phyloP scores from a whole-genome alignment of 1,140 invertebrate species.

The Pissodes strobi region DNA sequence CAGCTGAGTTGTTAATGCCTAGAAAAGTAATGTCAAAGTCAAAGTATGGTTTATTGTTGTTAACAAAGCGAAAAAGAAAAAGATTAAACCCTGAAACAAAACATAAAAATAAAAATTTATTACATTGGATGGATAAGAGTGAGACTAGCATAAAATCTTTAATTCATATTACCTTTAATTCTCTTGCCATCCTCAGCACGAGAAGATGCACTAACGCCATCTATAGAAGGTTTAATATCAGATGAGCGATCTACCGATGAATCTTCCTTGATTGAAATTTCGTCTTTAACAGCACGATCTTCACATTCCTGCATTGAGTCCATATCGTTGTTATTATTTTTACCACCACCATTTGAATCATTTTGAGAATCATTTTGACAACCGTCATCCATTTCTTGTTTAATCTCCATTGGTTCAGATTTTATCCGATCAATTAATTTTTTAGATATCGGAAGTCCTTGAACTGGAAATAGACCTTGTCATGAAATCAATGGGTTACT shows the following conservation, averaged over 20 bases:
- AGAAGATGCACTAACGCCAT: constrained; percentile 61
- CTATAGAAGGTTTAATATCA: constrained; percentile 49
- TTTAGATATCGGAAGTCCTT: too few relatives aligned
- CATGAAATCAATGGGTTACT: too few relatives aligned
- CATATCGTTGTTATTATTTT: constrained; percentile 68
- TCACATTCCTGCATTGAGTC: constrained; percentile 58
- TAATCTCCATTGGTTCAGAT: constrained; percentile 58
- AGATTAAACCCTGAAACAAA: constrained; percentile 78
- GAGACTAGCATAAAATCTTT: too few relatives aligned
- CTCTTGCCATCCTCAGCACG: constrained; percentile 61
- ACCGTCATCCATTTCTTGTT: constrained; percentile 63
- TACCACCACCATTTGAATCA: too few relatives aligned
- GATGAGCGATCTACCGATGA: constrained; percentile 45
- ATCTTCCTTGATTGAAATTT: constrained; percentile 54
- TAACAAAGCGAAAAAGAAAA: too few relatives aligned
- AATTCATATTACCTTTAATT: constrained; percentile 36
- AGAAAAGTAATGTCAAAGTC: too few relatives aligned
- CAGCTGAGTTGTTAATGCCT: constrained; percentile 60
- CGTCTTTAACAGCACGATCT: constrained; percentile 60
- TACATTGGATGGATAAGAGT: neutral
- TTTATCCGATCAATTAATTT: constrained; percentile 71
- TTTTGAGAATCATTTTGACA: constrained; percentile 57
- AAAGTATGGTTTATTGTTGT: too few relatives aligned
- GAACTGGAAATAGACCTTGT: too few relatives aligned
- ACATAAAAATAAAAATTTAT: neutral